phyloP scores from a whole-genome alignment of 1,140 invertebrate species.

The Lepidurus packardi region DNA sequence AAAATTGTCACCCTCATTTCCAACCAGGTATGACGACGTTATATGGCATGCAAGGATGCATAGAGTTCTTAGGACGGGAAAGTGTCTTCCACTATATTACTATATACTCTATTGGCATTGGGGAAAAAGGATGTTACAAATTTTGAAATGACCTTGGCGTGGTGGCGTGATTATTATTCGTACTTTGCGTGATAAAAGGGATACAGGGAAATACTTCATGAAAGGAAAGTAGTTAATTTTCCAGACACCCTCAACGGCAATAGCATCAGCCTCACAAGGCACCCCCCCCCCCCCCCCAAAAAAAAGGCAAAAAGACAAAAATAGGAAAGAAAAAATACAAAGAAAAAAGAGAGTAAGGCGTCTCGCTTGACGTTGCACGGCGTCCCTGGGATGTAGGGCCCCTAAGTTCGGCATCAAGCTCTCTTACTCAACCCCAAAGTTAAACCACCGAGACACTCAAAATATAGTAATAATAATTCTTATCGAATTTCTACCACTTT shows the following conservation, averaged over 20 bases:
- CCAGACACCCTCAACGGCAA: background rate
- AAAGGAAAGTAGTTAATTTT: background rate
- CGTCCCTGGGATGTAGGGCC: background rate
- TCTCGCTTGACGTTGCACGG: background rate
- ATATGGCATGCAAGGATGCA: background rate
- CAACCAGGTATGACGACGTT: background rate
- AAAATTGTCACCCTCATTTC: constrained; percentile 14
- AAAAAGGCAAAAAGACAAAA: too few relatives aligned
- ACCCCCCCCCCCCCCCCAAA: too few relatives aligned
- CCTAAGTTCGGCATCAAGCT: too few relatives aligned
- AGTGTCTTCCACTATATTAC: background rate
- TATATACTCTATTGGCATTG: background rate
- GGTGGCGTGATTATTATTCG: constrained; percentile 15
- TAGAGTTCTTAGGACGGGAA: background rate
- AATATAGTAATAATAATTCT: too few relatives aligned
- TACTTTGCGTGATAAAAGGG: constrained; percentile 1
- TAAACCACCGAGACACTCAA: too few relatives aligned
- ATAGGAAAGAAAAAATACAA: too few relatives aligned
- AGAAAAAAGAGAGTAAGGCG: background rate
- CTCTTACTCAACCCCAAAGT: too few relatives aligned
- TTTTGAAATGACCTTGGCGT: background rate
- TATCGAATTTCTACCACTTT: too few relatives aligned
- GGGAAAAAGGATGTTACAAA: constrained; percentile 12
- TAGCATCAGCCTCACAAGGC: background rate
- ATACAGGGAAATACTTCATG: background rate